These are phyloP conservation scores for Trichosurus vulpecula DNA, from an alignment of 2,797 vertebrate species.

Conservation along the genomic window DNA sequence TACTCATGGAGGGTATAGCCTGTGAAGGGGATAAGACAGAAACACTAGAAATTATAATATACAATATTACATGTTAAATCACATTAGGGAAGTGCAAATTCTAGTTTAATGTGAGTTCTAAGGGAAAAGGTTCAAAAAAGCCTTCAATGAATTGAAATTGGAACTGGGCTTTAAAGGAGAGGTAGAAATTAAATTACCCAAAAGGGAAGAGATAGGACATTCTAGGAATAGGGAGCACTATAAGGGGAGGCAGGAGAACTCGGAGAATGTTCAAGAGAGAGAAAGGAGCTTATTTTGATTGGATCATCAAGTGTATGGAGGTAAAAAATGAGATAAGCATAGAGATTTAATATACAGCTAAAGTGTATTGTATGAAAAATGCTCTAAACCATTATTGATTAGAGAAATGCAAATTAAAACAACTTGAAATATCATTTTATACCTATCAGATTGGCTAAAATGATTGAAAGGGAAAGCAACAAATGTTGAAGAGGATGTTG, in stretches of 20 bases:
- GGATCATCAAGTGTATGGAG: not conserved
- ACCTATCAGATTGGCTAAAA: too few species aligned
- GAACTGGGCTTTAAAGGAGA: not conserved
- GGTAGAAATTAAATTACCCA: too few species aligned
- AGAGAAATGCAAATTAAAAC: too few species aligned
- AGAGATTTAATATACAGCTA: not conserved
- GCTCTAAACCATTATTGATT: too few species aligned
- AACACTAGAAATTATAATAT: too few species aligned
- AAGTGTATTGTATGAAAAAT: not conserved
- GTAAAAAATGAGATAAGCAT: not conserved
- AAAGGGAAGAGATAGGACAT: not conserved
- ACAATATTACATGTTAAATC: not conserved
- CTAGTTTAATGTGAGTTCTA: not conserved
- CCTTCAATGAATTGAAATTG: not conserved
- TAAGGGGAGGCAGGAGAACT: not conserved
- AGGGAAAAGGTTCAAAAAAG: not conserved
- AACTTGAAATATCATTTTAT: too few species aligned
- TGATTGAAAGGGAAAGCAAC: too few species aligned
- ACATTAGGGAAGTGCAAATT: not conserved
- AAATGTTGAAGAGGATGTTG: too few species aligned
- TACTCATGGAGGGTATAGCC: not conserved
- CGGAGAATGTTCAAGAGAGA: not conserved
- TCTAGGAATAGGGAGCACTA: not conserved
- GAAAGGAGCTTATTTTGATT: not conserved
- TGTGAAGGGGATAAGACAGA: not conserved